Evolutionary conservation across 2,113 vertebrate species (phyloP), one percentile per base, ranked within the genome.

Genomic region (Gobius niger): DNA sequence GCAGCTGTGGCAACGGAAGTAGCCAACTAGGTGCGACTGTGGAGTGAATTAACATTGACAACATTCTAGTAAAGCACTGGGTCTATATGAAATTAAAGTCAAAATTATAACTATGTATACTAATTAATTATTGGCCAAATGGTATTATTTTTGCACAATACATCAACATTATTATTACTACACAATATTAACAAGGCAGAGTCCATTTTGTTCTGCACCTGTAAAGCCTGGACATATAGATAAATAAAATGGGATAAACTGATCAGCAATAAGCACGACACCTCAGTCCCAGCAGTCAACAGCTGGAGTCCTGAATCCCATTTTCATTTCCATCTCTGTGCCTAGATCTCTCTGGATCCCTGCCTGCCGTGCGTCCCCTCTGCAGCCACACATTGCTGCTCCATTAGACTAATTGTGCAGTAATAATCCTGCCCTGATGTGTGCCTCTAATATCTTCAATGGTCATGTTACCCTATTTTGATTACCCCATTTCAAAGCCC

Each of bases 391-490:
- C 84, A 75, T 83, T 78, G 74, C 83, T 85, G 80, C 86, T 89
- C 92, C 92, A 93, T 93, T 92, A 93, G 89, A 92, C 90, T 92
- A 92, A 93, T 93, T 93, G 91, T 92, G 73, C 75, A 77, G 83
- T 91, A 82, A 91, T 93, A 92, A 92, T 93, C 92, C 89, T 70
- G 11, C 81, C 82, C 84, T 89, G 87, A 88, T 90, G 83, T 93
- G 89, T 88, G 84, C 82, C 90, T 88, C 85, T 91, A 89, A 92
- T 91, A 92, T 90, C 85, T 84, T 78, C 68, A 85, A 83, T 88
- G 87, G 82, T 90, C 83, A 88, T 90, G 85, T 85, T 91, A 92
- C 88, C 90, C 89, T 85, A 88, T 90, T 93, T 90, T 93, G 89
- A 91, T 92, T 89, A 91, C 90, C 89, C 85, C 84, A 83, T 88